Evolutionary conservation across 2,797 vertebrate species (phyloP).

Genomic region (Meriones psammophilus): DNA sequence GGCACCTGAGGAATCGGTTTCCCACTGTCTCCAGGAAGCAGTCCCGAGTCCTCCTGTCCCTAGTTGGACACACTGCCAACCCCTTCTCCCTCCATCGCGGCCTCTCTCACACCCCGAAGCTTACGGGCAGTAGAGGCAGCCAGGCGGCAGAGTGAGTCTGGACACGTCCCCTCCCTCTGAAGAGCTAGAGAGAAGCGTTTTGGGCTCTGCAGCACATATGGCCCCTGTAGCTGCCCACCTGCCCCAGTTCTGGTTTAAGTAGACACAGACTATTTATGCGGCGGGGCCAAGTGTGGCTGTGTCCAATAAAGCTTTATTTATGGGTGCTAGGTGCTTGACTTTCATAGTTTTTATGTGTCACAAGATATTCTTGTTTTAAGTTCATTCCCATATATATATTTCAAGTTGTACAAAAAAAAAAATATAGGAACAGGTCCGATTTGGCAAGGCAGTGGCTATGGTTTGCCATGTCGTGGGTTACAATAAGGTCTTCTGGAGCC

Average conservation of each 20-base stretch:
- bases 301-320: conserved; percentile 47
- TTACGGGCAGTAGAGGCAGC: not conserved
- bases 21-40: not conserved
- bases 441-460: not conserved
- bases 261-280: not conserved
- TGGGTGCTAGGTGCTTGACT: conserved; percentile 15
- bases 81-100: not conserved
- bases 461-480: not conserved
- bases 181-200: conserved; percentile 20
- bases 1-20: not conserved
- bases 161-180: not conserved
- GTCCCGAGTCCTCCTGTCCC: not conserved
- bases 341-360: conserved; percentile 46
- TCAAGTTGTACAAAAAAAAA: not conserved
- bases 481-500: not conserved
- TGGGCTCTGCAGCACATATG: not conserved
- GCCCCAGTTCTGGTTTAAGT: not conserved
- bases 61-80: not conserved
- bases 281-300: not conserved
- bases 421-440: not conserved
- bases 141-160: not conserved
- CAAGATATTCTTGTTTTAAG: conserved; percentile 60
- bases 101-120: not conserved
- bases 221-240: not conserved
- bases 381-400: not conserved